Conservation (phyloP, 2,113 vertebrate species). For the Pitta sordida region DNA sequence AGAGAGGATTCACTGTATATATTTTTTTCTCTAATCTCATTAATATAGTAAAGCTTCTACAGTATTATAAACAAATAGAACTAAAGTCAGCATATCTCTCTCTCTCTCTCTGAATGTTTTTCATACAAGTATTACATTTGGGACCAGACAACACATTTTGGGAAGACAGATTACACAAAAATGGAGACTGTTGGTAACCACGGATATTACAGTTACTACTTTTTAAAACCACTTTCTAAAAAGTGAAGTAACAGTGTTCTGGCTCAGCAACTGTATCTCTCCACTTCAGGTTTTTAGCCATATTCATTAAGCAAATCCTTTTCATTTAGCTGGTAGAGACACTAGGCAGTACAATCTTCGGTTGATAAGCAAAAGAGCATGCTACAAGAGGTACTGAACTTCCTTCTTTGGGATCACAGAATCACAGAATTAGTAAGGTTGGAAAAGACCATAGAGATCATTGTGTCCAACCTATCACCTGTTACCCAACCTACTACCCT, state of each 20-base stretch:
- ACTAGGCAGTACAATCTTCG: not conserved
- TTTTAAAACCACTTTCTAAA: not conserved
- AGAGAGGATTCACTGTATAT: too few species aligned
- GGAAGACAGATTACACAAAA: not conserved
- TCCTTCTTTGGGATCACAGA: constrained; percentile 1
- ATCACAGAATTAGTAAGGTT: too few species aligned
- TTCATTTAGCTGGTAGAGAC: constrained; percentile 49
- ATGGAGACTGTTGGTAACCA: not conserved
- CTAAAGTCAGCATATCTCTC: not conserved
- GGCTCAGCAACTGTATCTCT: constrained; percentile 18
- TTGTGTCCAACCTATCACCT: too few species aligned
- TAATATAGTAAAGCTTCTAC: not conserved
- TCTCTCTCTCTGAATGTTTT: not conserved
- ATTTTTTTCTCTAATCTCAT: not conserved
- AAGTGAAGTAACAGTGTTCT: constrained; percentile 31
- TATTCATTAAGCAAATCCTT: not conserved
- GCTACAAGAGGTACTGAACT: not conserved
- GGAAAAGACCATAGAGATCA: too few species aligned
- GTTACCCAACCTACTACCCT: too few species aligned
- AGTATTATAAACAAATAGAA: not conserved
- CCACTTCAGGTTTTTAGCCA: not conserved
- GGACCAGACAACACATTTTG: not conserved
- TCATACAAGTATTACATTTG: not conserved
- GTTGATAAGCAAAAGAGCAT: constrained; percentile 28
- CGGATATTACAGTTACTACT: not conserved